Evolutionary conservation across 35 echinoderm and acorn worm genomes (phyloP).

Genomic region (Ophiothrix spiculata): DNA sequence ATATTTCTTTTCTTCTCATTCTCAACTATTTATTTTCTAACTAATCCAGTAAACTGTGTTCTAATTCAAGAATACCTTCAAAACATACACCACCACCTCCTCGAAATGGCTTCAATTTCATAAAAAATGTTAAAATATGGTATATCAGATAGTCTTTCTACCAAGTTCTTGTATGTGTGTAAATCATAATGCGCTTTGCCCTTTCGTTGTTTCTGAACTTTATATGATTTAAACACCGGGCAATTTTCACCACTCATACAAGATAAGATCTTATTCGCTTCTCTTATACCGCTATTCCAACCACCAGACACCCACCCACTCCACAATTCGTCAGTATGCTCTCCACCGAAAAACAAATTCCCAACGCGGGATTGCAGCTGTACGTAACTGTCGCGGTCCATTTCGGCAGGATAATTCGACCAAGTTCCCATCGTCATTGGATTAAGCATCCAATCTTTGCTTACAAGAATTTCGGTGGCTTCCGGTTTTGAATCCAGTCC

Average conservation of each 20-base stretch:
- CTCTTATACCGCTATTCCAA: not conserved
- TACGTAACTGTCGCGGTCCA: not conserved
- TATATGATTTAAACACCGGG: too few species aligned
- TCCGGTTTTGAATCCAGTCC: constrained; percentile 21
- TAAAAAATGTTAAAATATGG: too few species aligned
- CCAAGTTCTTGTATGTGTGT: too few species aligned
- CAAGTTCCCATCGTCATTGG: constrained; percentile 26
- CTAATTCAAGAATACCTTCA: too few species aligned
- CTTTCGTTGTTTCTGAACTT: too few species aligned
- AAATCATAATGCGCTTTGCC: too few species aligned
- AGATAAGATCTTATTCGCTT: not conserved
- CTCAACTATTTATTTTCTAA: too few species aligned
- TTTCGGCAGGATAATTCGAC: constrained; percentile 24
- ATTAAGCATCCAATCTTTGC: constrained; percentile 29
- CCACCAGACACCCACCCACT: constrained; percentile 24
- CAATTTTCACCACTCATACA: not conserved
- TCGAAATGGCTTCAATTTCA: too few species aligned
- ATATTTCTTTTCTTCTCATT: too few species aligned
- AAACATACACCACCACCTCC: too few species aligned
- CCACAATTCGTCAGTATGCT: constrained; percentile 26
- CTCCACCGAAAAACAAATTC: constrained; percentile 35
- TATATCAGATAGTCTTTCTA: too few species aligned
- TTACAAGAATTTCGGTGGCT: constrained; percentile 15
- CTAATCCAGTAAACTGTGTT: too few species aligned
- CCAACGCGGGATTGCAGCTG: constrained; percentile 19